phyloP scores from a whole-genome alignment of 1,140 invertebrate genomes.

The Andricus grossulariae region DNA sequence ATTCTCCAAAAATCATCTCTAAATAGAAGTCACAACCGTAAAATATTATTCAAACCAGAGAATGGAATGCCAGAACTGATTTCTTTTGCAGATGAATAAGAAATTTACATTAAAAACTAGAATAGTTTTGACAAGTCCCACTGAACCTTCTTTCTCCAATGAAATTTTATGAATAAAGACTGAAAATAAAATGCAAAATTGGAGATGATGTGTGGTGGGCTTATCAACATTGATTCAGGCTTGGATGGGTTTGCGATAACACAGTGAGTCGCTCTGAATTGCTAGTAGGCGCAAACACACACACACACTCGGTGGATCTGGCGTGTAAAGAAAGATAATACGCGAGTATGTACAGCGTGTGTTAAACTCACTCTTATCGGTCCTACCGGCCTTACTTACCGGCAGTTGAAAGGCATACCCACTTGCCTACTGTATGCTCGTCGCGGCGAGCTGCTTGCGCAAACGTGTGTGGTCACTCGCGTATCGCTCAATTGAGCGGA shows the following conservation, averaged over 20 bases:
- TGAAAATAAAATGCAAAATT: neutral
- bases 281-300: neutral
- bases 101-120: no score
- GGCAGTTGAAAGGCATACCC: constrained; percentile 50
- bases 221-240: neutral
- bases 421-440: constrained; percentile 47
- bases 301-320: constrained; percentile 25
- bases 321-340: constrained; percentile 48
- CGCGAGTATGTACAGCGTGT: constrained; percentile 53
- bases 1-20: no score
- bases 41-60: no score
- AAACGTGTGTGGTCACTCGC: constrained; percentile 67
- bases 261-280: neutral
- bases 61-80: no score
- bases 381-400: constrained; percentile 48
- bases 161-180: neutral
- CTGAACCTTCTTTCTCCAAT: no score
- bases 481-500: constrained; percentile 71
- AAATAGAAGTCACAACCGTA: no score
- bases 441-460: constrained; percentile 44
- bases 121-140: no score
- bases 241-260: neutral
- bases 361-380: constrained; percentile 53
- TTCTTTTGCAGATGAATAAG: no score
- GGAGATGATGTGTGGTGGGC: neutral